phyloP scores from a whole-genome alignment of 2,888 invertebrate genomes.

The Leptura quadrifasciata region DNA sequence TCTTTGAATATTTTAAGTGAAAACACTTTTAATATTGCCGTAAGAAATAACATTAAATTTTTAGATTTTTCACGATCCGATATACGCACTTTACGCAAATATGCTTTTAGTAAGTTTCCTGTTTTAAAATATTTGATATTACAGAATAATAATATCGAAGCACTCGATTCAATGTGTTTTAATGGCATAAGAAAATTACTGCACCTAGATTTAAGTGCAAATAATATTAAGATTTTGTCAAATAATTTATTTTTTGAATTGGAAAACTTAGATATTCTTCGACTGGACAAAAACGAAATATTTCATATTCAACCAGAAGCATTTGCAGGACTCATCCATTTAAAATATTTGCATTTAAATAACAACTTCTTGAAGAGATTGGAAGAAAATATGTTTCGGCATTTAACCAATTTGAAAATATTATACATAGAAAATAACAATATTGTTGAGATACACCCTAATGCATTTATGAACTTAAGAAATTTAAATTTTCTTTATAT shows the following conservation, averaged over 20 bases:
- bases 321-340: conserved; percentile 69
- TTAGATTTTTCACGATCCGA: conserved; percentile 65
- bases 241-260: conserved; percentile 70
- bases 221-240: conserved; percentile 65
- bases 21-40: conserved; percentile 66
- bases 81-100: conserved; percentile 63
- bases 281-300: conserved; percentile 70
- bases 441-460: conserved; percentile 69
- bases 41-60: conserved; percentile 66
- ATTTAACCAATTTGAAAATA: conserved; percentile 69
- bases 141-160: conserved; percentile 68
- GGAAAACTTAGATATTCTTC: conserved; percentile 69
- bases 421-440: conserved; percentile 72
- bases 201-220: conserved; percentile 68
- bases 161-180: conserved; percentile 71
- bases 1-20: conserved; percentile 66
- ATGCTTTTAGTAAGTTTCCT: conserved; percentile 66
- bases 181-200: conserved; percentile 66
- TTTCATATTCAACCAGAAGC: conserved; percentile 68
- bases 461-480: conserved; percentile 70
- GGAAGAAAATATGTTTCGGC: conserved; percentile 68
- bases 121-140: conserved; percentile 69
- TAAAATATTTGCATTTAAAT: conserved; percentile 72
- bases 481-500: conserved; percentile 70
- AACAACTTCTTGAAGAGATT: conserved; percentile 71